These are phyloP conservation scores for Elgonia sp. DNA, from an alignment of 2,888 invertebrate genomes.

Conservation along the genomic window DNA sequence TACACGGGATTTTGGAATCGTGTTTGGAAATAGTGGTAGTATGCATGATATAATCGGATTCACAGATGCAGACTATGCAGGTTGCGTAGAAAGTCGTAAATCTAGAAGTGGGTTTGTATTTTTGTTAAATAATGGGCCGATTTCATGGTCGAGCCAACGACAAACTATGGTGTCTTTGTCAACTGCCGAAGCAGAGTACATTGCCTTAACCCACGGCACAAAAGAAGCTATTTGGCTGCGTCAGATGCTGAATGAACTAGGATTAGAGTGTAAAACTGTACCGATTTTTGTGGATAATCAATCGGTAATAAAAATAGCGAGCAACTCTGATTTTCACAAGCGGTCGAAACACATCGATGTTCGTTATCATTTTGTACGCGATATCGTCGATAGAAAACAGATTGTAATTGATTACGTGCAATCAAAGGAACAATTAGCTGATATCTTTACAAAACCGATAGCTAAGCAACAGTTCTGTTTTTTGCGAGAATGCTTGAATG, in stretches of 20 bases:
- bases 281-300: conserved; percentile 9
- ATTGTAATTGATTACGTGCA: no score
- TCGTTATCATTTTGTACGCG: no score
- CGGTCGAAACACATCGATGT: no score
- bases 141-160: conserved; percentile 7
- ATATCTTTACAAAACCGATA: no score
- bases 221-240: conserved; percentile 24
- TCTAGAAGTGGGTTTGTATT: conserved; percentile 47
- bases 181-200: conserved; percentile 17
- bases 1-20: conserved; percentile 25
- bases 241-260: not conserved
- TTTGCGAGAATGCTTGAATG: not conserved
- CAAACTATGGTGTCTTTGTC: not conserved
- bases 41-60: conserved; percentile 17
- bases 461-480: no score
- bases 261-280: not conserved
- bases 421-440: no score
- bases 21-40: conserved; percentile 6
- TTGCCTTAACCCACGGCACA: not conserved
- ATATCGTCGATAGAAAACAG: no score
- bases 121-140: not conserved
- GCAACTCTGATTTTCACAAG: not conserved
- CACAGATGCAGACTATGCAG: conserved; percentile 71
- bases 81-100: conserved; percentile 59
- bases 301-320: not conserved